A percentile compares a stretch with the other conserved stretches of the same genome.
Evolutionary conservation across 2,888 invertebrate species (phyloP).

Genomic region (Galeopsomyia nigrocyanea): DNA sequence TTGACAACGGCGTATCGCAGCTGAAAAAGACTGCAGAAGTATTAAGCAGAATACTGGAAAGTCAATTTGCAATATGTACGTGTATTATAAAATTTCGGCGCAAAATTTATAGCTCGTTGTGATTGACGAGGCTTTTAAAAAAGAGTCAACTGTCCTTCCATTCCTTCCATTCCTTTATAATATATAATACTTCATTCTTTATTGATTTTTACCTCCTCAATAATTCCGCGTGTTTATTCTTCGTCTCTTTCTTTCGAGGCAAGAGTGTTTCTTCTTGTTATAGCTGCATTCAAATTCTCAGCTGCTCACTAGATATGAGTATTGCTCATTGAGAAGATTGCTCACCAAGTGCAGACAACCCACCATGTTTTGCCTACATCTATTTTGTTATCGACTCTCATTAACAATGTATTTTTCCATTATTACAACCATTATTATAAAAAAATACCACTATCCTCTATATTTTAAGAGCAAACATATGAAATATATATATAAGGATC

Average conservation of each 20-base stretch:
- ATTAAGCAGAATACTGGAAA: conserved; percentile 57
- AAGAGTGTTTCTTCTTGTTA: conserved; percentile 13
- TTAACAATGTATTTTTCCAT: conserved; percentile 62
- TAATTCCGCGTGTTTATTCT: conserved; percentile 34
- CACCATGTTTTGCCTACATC: conserved; percentile 58
- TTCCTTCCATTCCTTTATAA: conserved; percentile 46
- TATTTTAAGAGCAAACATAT: conserved; percentile 59
- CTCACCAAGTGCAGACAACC: not conserved
- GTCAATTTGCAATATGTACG: conserved; percentile 58
- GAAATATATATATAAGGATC: conserved; percentile 55
- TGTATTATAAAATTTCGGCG: conserved; percentile 52
- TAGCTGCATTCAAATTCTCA: conserved; percentile 15
- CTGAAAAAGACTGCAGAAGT: conserved; percentile 52
- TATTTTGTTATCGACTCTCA: conserved; percentile 64
- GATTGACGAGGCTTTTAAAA: conserved; percentile 18
- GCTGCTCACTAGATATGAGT: conserved; percentile 16
- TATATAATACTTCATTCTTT: conserved; percentile 25
- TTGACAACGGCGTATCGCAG: conserved; percentile 28
- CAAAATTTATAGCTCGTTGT: conserved; percentile 47
- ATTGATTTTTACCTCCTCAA: conserved; percentile 30
- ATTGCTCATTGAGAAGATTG: not conserved
- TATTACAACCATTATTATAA: conserved; percentile 59
- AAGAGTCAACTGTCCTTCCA: conserved; percentile 46
- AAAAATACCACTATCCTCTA: conserved; percentile 59
- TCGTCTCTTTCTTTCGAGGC: conserved; percentile 27